Percentiles rank a stretch among this genome's conserved stretches.
Evolutionary conservation across 2,888 invertebrate genomes (phyloP).

Genomic region (Hedya salicella): DNA sequence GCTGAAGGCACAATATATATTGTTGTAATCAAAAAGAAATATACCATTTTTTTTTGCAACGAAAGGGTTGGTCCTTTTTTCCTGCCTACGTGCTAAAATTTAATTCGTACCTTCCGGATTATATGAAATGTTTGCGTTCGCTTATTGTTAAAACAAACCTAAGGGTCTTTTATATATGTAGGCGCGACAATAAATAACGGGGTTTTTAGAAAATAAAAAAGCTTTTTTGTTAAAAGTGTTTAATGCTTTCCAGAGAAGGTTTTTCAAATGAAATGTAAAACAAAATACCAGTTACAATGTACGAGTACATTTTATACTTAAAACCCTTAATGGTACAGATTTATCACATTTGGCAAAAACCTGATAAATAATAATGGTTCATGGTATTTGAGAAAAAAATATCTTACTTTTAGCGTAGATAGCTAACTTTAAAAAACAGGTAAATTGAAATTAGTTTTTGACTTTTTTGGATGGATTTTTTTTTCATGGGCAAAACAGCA

Average conservation of each 20-base stretch:
- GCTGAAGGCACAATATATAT: slow-evolving; percentile 77
- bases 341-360: too few species aligned
- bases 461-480: too few species aligned
- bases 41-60: slow-evolving; percentile 75
- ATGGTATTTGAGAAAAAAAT: too few species aligned
- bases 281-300: background rate
- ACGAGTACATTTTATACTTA: background rate
- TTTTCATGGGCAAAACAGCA: too few species aligned
- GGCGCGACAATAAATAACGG: slow-evolving; percentile 38
- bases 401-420: too few species aligned
- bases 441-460: too few species aligned
- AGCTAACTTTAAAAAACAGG: too few species aligned
- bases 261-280: slow-evolving; percentile 13
- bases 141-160: slow-evolving; percentile 44
- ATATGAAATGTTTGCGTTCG: slow-evolving; percentile 69
- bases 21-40: slow-evolving; percentile 85
- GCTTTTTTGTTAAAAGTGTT: slow-evolving; percentile 32
- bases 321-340: background rate
- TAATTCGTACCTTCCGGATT: slow-evolving; percentile 80
- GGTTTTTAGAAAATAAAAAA: slow-evolving; percentile 30
- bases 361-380: too few species aligned
- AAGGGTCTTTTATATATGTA: slow-evolving; percentile 37
- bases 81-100: slow-evolving; percentile 81
- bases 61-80: slow-evolving; percentile 76
- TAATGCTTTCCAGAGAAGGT: slow-evolving; percentile 26